Percentiles rank a stretch among this genome's conserved stretches.
These are phyloP conservation scores for Automeris io DNA, from an alignment of 2,888 invertebrate species.

Conservation along the genomic window DNA sequence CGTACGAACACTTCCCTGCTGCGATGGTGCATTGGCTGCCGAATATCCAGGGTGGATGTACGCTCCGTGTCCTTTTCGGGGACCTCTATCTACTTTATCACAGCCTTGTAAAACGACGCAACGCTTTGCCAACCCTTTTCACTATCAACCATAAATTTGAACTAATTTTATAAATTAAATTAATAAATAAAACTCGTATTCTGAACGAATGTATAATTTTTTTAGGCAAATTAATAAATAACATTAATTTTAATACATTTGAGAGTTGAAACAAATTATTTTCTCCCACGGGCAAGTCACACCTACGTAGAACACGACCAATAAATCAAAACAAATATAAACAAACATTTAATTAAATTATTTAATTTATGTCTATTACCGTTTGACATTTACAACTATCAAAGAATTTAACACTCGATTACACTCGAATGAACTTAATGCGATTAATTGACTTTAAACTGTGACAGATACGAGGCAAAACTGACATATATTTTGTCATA, in stretches of 20 bases:
- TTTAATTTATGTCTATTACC: slow-evolving; percentile 18
- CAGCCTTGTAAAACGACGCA: too few species aligned
- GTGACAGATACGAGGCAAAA: slow-evolving; percentile 25
- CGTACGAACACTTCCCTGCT: too few species aligned
- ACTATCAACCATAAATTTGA: too few species aligned
- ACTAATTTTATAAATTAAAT: too few species aligned
- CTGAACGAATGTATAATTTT: not conserved
- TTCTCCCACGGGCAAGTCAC: slow-evolving; percentile 6
- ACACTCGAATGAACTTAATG: slow-evolving; percentile 18
- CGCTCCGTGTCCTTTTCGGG: too few species aligned
- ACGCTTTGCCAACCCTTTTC: too few species aligned
- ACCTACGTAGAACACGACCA: slow-evolving; percentile 15
- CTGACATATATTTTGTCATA: slow-evolving; percentile 2
- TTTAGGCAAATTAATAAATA: not conserved
- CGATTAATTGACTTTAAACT: slow-evolving; percentile 34
- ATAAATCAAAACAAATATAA: slow-evolving; percentile 21
- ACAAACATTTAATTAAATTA: slow-evolving; percentile 22
- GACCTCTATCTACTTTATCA: too few species aligned
- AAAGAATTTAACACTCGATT: slow-evolving; percentile 16
- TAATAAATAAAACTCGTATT: too few species aligned
- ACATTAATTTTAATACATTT: not conserved
- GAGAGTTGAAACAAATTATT: not conserved
- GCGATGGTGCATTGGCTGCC: too few species aligned
- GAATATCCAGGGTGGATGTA: too few species aligned
- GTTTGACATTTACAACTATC: slow-evolving; percentile 8